phyloP scores from a whole-genome alignment of 2,888 invertebrate species.

The Mythimna ferrago region DNA sequence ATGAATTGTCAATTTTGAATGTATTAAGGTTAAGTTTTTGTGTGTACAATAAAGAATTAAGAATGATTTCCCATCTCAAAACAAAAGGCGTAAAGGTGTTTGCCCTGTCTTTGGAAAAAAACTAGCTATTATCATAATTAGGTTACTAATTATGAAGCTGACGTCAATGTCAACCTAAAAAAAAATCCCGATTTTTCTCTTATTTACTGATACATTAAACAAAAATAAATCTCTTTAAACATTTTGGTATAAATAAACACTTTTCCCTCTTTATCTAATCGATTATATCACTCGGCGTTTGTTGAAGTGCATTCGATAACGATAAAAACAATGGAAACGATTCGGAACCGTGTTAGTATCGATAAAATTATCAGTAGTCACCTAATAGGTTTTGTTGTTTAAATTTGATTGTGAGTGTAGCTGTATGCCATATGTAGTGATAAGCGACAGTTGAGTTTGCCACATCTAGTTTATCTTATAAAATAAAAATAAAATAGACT shows the following conservation, averaged over 20 bases:
- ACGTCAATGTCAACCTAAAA: slow-evolving; percentile 5
- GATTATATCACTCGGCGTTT: slow-evolving; percentile 50
- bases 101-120: slow-evolving; percentile 1
- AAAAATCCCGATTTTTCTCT: slow-evolving; percentile 11
- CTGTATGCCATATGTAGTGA: no score
- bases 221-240: slow-evolving; percentile 32
- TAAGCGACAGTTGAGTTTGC: no score
- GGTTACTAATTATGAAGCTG: neutral
- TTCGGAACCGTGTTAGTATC: slow-evolving; percentile 8
- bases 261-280: slow-evolving; percentile 36
- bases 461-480: neutral
- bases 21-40: no score
- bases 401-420: neutral
- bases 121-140: neutral
- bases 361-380: slow-evolving; percentile 40
- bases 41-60: no score
- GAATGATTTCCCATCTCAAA: no score
- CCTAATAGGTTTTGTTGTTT: slow-evolving; percentile 1
- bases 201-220: slow-evolving; percentile 19
- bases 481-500: no score
- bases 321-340: slow-evolving; percentile 45
- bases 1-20: no score
- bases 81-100: neutral
- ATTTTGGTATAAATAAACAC: slow-evolving; percentile 36
- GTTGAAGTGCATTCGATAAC: slow-evolving; percentile 61